Conservation (phyloP, 2,113 vertebrate genomes). For the Cyphomyrus plagiostoma region DNA sequence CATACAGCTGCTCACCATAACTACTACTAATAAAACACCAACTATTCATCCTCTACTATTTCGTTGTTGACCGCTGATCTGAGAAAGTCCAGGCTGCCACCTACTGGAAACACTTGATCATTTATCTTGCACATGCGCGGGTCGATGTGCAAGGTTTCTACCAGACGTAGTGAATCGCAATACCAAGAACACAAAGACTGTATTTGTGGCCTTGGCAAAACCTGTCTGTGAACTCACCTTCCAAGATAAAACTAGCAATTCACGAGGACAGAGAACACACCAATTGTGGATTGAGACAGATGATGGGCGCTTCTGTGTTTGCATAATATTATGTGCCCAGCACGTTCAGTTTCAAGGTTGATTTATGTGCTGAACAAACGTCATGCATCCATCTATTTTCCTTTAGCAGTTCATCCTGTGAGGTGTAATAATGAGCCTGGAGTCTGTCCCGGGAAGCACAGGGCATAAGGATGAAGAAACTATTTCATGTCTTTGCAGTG, state of each 20-base stretch:
- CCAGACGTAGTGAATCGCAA: too few relatives aligned
- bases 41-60: background rate
- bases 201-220: too few relatives aligned
- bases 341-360: background rate
- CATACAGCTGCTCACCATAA: background rate
- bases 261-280: too few relatives aligned
- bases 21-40: background rate
- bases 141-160: too few relatives aligned
- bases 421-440: background rate
- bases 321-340: background rate
- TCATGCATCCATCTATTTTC: background rate
- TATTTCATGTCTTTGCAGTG: background rate
- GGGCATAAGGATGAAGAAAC: background rate
- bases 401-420: background rate
- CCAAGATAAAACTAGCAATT: too few relatives aligned
- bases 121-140: too few relatives aligned
- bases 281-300: too few relatives aligned
- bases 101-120: too few relatives aligned
- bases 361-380: background rate
- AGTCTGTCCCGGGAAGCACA: background rate
- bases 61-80: background rate
- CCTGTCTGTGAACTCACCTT: too few relatives aligned
- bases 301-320: background rate
- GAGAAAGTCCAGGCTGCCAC: background rate
- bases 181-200: too few relatives aligned